Evolutionary conservation across 1,140 invertebrate genomes (phyloP), one percentile per base, ranked within the genome.

Genomic region (Frieseomelitta varia): DNA sequence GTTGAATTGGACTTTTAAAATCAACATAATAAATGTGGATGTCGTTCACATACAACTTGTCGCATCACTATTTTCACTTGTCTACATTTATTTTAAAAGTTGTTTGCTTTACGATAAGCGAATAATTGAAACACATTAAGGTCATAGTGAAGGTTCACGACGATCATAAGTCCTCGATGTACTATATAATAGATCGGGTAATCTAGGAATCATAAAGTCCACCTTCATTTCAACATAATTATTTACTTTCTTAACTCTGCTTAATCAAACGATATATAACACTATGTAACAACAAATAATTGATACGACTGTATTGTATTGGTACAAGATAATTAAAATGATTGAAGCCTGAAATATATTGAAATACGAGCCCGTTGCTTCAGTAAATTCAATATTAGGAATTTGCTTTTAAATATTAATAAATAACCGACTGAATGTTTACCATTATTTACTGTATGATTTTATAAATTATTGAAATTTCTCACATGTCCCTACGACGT

Each of bases 21-120:
- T 74, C 34, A 21, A 86, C 34, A 61, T 2, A 84, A 88, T 79
- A 84, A 87, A 88, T 61, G n/a, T 84, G 63, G 61, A 80, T 86
- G 61, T 84, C 56, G 55, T 84, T 88, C 79, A 65, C 51, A 73
- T 79, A 58, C 67, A 72, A n/a, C 34, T 47, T 30, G 61, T 77
- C 68, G 55, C 83, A 87, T 77, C 56, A 34, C 27, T 73, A 34
- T 39, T 61, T 72, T 72, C 61, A 53, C 21, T 65, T 75, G 24
- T 47, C 34, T 75, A 14, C 47, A 76, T 76, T 76, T 63, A 76
- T 76, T 76, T 76, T 76, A 61, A 58, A 47, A 61, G 15, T 1
- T 74, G 14, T 47, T 76, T 76, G 47, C 47, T 76, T 76, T 47
- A 76, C 24, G 8, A 47, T 47, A 76, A 63, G 24, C 24, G 34